phyloP scores from a whole-genome alignment of 2,113 vertebrate species.

The Aldabrachelys gigantea region DNA sequence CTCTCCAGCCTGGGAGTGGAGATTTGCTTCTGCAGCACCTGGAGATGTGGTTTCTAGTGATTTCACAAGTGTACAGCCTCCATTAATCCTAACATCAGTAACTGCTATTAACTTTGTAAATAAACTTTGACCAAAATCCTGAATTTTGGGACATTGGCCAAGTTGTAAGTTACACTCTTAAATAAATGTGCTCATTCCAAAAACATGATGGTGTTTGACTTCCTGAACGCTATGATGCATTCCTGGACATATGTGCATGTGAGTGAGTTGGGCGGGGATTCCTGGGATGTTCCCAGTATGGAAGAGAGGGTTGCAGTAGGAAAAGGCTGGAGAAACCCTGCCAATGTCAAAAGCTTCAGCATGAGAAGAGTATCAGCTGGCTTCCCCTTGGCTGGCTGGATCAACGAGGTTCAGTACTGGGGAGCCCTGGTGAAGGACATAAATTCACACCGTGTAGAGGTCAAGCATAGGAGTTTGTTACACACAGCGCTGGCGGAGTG shows the following conservation, averaged over 20 bases:
- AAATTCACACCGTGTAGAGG: too few species aligned
- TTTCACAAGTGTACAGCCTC: neutral
- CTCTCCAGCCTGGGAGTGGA: neutral
- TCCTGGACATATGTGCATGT: too few species aligned
- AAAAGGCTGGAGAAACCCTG: too few species aligned
- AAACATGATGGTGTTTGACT: neutral
- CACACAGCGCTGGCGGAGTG: too few species aligned
- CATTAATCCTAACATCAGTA: neutral
- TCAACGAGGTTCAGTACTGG: neutral
- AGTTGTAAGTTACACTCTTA: neutral
- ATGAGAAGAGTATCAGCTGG: neutral
- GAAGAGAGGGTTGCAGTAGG: neutral
- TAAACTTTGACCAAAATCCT: constrained; percentile 26
- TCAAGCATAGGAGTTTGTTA: too few species aligned
- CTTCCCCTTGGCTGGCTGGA: neutral
- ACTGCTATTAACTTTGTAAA: constrained; percentile 26
- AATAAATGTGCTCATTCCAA: neutral
- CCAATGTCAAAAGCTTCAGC: neutral
- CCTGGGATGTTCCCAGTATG: neutral
- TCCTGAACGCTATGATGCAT: neutral
- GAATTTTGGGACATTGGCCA: neutral
- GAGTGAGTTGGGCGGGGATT: neutral
- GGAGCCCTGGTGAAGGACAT: neutral
- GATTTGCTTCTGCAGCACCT: neutral
- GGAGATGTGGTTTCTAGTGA: neutral